Evolutionary conservation across 2,888 invertebrate species (phyloP), one percentile per base, ranked within the genome.

Genomic region (Ornithoptera priamus): DNA sequence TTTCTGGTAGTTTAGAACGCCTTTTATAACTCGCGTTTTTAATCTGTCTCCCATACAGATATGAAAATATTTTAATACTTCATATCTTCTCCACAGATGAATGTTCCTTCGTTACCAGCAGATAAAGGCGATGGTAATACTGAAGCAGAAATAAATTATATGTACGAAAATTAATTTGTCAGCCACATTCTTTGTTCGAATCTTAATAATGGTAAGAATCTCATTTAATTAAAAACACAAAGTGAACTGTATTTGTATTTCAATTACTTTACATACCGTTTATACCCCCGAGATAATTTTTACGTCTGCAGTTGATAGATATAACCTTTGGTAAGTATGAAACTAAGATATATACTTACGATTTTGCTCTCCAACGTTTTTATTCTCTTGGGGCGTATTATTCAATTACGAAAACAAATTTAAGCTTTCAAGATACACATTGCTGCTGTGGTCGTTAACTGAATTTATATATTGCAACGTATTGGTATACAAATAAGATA

Each of bases 371-470:
- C 58, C n/a, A 59, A 60, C 59, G 24, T 59, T 50, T 46, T 50
- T 59, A 46, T 66, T 66, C 39, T 42, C 59, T 46, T 22, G 15
- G 57, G 18, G 50, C 18, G 8, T 24, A 66, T 59, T 61, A 66
- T 61, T 60, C 60, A 60, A 66, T 60, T 66, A 60, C 60, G 18
- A 66, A 66, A 66, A 36, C 17, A 59, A 59, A 66, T 66, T 65
- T 61, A 39, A 66, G 30, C 65, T 59, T 59, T 66, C 59, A 66
- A 6, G 22, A 60, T 59, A 66, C 59, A 46, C 17, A 57, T 65
- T 20, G 24, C 18, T 53, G n/a, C n/a, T 18, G 53, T 53, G 18
- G 53, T 15, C 15, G 46, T 46, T 46, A 53, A 53, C 18, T 53
- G 53, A 53, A 53, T 53, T 53, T 53, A 53, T 53, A 12, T 53